A percentile compares a stretch with the other conserved stretches of the same genome.
These are phyloP conservation scores for Rousettus leschenaultii DNA, from an alignment of 2,113 vertebrate species.

Conservation along the genomic window DNA sequence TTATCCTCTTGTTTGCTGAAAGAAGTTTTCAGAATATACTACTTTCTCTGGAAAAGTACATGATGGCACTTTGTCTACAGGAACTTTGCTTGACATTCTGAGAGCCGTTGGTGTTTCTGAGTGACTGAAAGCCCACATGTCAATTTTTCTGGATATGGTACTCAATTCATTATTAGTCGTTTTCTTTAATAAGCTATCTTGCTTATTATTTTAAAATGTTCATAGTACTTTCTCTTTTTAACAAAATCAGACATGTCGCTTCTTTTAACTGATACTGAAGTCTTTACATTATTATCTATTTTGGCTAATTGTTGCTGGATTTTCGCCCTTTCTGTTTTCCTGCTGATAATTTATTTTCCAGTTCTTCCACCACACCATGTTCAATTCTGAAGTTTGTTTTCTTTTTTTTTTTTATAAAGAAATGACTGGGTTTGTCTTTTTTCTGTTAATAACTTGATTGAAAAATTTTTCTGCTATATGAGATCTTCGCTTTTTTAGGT, in stretches of 20 bases:
- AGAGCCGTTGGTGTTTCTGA: conserved; percentile 63
- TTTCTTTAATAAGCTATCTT: conserved; percentile 87
- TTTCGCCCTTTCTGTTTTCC: conserved; percentile 80
- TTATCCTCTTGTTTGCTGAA: conserved; percentile 83
- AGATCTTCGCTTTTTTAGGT: conserved; percentile 79
- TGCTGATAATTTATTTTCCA: conserved; percentile 75
- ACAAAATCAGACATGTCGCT: conserved; percentile 78
- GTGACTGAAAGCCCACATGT: conserved; percentile 78
- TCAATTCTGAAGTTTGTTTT: conserved; percentile 73
- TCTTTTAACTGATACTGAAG: conserved; percentile 88
- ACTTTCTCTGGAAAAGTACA: conserved; percentile 81
- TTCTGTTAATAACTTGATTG: conserved; percentile 82
- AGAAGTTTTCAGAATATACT: conserved; percentile 84
- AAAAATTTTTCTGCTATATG: conserved; percentile 79
- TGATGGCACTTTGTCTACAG: conserved; percentile 54
- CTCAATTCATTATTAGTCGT: conserved; percentile 81
- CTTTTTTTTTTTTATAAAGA: conserved; percentile 73
- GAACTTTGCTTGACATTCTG: conserved; percentile 68
- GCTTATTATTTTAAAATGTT: conserved; percentile 85
- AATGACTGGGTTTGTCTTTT: conserved; percentile 54
- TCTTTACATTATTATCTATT: conserved; percentile 85
- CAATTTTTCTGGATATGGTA: conserved; percentile 86
- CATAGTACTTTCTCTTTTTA: conserved; percentile 84
- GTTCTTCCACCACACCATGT: conserved; percentile 80
- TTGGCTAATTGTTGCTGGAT: conserved; percentile 87